Conservation (phyloP, 1,140 invertebrate species). For the Magallana angulata region DNA sequence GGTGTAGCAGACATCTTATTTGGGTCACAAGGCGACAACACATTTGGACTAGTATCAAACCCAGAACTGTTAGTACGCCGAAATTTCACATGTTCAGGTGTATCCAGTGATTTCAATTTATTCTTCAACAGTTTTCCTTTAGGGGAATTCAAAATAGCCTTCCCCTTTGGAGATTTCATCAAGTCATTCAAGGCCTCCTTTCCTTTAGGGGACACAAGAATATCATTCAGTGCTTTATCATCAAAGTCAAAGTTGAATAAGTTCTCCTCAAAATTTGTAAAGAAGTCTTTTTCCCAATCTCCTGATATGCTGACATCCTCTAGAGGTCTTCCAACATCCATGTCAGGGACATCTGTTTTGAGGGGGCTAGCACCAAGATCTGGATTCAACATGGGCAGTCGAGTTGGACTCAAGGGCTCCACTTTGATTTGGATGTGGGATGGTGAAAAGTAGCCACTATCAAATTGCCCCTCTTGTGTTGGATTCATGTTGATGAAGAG, state of each 20-base stretch:
- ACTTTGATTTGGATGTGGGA: slow-evolving; percentile 20
- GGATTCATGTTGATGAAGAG: background rate
- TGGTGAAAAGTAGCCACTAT: slow-evolving; percentile 61
- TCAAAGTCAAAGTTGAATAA: slow-evolving; percentile 62
- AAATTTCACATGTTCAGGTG: slow-evolving; percentile 35
- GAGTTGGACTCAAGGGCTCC: slow-evolving; percentile 19
- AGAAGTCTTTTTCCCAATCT: slow-evolving; percentile 67
- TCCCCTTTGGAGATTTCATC: slow-evolving; percentile 58
- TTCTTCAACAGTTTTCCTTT: slow-evolving; percentile 56
- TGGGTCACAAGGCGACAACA: slow-evolving; percentile 44
- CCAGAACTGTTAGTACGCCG: slow-evolving; percentile 37
- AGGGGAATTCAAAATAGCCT: slow-evolving; percentile 52
- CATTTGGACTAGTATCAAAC: slow-evolving; percentile 35
- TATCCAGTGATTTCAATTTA: slow-evolving; percentile 44
- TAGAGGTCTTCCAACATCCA: slow-evolving; percentile 36
- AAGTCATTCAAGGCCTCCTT: slow-evolving; percentile 53
- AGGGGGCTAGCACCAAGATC: slow-evolving; percentile 34
- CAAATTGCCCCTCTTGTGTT: slow-evolving; percentile 50
- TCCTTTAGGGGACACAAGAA: slow-evolving; percentile 62
- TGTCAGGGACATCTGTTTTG: slow-evolving; percentile 39
- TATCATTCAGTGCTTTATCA: slow-evolving; percentile 58
- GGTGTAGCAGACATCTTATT: slow-evolving; percentile 54
- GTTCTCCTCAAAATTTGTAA: slow-evolving; percentile 67
- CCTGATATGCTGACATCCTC: slow-evolving; percentile 54
- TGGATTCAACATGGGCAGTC: background rate